Evolutionary conservation across 2,113 vertebrate species (phyloP).

Genomic region (Heteronetta atricapilla): DNA sequence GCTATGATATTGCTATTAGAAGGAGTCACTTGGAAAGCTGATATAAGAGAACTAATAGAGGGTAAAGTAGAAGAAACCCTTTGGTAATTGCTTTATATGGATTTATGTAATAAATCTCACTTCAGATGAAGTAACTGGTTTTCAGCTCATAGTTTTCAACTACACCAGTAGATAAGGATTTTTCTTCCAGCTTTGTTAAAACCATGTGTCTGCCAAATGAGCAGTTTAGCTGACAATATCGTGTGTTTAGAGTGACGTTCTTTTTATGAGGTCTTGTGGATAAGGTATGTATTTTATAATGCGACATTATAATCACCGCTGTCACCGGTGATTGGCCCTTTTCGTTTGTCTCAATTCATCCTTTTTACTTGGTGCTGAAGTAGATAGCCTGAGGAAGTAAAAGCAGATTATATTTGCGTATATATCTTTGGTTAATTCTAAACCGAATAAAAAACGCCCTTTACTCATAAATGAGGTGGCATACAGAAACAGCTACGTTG

Average conservation of each 20-base stretch:
- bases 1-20: not conserved
- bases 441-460: not conserved
- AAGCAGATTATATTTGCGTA: not conserved
- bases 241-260: constrained; percentile 22
- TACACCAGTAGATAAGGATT: constrained; percentile 35
- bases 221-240: constrained; percentile 2
- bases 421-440: not conserved
- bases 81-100: not conserved
- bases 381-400: not conserved
- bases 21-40: not conserved
- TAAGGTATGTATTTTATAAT: not conserved
- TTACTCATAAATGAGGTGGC: not conserved
- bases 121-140: constrained; percentile 61
- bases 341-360: not conserved
- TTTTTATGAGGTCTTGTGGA: not conserved
- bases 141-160: constrained; percentile 55
- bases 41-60: constrained; percentile 29
- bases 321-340: not conserved
- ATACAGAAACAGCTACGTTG: not conserved
- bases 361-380: not conserved
- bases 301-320: not conserved
- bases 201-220: constrained; percentile 36
- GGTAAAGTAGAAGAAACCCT: constrained; percentile 8
- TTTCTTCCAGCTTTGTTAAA: constrained; percentile 57
- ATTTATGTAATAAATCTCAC: constrained; percentile 49